Conservation (phyloP, 1,140 invertebrate genomes). For the Thereuonema tuberculata region DNA sequence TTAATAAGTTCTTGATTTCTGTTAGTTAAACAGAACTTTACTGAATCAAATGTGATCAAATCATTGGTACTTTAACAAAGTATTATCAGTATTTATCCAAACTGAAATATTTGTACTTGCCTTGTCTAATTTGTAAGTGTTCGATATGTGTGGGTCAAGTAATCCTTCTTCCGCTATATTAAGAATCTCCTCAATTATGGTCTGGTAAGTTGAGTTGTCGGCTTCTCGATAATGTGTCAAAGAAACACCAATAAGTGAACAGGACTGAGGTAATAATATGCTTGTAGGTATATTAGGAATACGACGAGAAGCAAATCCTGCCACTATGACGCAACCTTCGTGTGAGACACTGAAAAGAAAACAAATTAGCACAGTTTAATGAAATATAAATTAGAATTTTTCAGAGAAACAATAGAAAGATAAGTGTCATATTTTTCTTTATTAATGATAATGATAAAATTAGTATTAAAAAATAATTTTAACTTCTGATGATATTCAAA, state of each 20-base stretch:
- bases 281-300: conserved; percentile 30
- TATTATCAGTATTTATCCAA: too few species aligned
- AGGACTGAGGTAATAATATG: conserved; percentile 30
- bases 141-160: conserved; percentile 36
- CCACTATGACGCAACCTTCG: conserved; percentile 41
- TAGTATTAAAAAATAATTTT: too few species aligned
- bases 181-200: conserved; percentile 35
- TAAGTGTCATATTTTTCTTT: too few species aligned
- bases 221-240: conserved; percentile 37
- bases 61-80: too few species aligned
- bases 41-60: too few species aligned
- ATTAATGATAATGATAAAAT: too few species aligned
- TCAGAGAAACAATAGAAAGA: too few species aligned
- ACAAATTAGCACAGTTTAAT: too few species aligned
- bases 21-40: too few species aligned
- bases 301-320: conserved; percentile 38
- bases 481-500: too few species aligned
- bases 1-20: too few species aligned
- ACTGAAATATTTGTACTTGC: conserved; percentile 6
- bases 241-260: conserved; percentile 40
- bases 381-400: too few species aligned
- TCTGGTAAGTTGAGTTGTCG: conserved; percentile 37
- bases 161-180: conserved; percentile 36
- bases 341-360: conserved; percentile 28
- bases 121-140: conserved; percentile 33